Base-by-base conservation (phyloP, 2,888 invertebrate genomes). In the Nomada goodeniana region DNA sequence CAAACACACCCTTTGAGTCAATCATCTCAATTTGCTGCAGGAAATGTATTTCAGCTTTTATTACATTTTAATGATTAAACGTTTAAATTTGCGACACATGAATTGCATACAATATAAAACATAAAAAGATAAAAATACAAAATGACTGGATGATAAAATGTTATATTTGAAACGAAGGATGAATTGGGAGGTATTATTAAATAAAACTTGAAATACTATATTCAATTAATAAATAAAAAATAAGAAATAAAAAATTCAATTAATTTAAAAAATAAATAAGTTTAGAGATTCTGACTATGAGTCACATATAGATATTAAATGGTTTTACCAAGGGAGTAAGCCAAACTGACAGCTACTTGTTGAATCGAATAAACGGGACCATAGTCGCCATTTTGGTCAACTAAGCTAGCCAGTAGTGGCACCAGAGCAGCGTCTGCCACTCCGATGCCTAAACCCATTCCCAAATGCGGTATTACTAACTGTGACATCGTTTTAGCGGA, bases 331-430 rank as follows among this genome's bases (percentile, higher is more conserved):
- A 97, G 93, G 47, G 96, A 96, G 92, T 98, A 98, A 29, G 97
- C 97, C 65, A 97, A 94, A 88, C 97, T 96, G 61, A 97, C 97
- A 5, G 97, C 96, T 20, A 96, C 96, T 94, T 98, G 98, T 89
- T 97, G 97, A 73, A 98, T 95, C 70, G 98, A 96, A 92, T 98
- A 98, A n/a, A 97, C 96, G 0, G 96, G 96, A 4, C 97, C 97
- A 91, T 97, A 97, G 86, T 96, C 95, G n/a, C 95, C 95, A 84
- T 94, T 94, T 83, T 95, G 95, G 92, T 96, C 96, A 4, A 97
- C 97, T 78, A 97, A 94, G 72, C 95, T 95, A 0, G 97, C 98
- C 80, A 98, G 91, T 23, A 97, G 94, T 0, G 98, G 98, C 79
- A 97, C 97, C 74, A 98, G 93, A 42, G 97, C 96, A 0, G 97